Conservation (phyloP, 2,797 vertebrate species). For the Rhinogobio ventralis region DNA sequence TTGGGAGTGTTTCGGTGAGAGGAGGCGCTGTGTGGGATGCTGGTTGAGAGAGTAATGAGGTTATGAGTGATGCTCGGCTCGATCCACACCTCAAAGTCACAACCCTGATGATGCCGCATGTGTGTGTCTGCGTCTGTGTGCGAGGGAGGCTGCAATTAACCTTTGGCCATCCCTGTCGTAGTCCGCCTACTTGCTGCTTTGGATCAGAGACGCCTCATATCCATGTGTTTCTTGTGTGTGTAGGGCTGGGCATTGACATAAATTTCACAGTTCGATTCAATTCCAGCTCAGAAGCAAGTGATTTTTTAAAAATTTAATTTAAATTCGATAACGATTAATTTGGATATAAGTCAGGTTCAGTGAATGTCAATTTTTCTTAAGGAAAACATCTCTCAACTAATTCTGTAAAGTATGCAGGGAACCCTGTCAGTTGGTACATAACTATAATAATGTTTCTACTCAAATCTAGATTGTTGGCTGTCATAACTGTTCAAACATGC, state of each 20-base stretch:
- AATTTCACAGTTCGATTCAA: not conserved
- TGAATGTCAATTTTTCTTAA: not conserved
- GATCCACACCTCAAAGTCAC: conserved; percentile 76
- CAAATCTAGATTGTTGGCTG: too few relatives aligned
- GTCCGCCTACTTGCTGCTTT: conserved; percentile 70
- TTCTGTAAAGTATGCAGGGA: not conserved
- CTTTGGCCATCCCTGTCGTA: conserved; percentile 71
- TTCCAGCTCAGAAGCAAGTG: not conserved
- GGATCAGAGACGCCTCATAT: conserved; percentile 64
- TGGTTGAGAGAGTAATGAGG: conserved; percentile 74
- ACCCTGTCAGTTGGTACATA: not conserved
- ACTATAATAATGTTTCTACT: not conserved
- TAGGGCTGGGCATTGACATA: not conserved
- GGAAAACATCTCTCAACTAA: not conserved
- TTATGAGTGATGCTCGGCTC: conserved; percentile 77
- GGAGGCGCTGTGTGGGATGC: conserved; percentile 65
- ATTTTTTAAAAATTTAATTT: not conserved
- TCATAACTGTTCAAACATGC: not conserved
- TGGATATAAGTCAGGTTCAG: not conserved
- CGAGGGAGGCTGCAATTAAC: conserved; percentile 75
- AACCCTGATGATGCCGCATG: conserved; percentile 65
- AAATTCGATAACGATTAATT: not conserved
- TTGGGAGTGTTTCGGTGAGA: conserved; percentile 66
- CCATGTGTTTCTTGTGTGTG: conserved; percentile 51
- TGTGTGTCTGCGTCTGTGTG: conserved; percentile 11